phyloP scores from a whole-genome alignment of 2,797 vertebrate genomes.

The Poeciliopsis turneri region DNA sequence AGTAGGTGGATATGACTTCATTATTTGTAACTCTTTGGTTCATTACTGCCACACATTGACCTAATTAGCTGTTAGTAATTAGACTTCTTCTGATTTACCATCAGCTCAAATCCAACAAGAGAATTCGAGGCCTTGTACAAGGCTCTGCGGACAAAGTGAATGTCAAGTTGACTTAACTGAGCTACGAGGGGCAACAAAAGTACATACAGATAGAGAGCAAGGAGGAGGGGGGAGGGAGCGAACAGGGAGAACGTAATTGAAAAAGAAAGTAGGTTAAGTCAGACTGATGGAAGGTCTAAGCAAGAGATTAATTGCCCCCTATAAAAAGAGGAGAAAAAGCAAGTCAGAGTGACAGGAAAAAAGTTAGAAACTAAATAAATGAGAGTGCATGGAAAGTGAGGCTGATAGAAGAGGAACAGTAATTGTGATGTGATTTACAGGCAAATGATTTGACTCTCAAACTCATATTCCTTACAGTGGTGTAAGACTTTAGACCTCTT shows the following conservation, averaged over 20 bases:
- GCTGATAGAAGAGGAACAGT: slow-evolving; percentile 48
- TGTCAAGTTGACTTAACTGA: slow-evolving; percentile 65
- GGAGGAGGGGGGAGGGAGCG: slow-evolving; percentile 13
- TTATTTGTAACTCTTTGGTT: slow-evolving; percentile 53
- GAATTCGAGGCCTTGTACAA: slow-evolving; percentile 50
- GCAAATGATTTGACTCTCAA: slow-evolving; percentile 39
- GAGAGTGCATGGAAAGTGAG: slow-evolving; percentile 50
- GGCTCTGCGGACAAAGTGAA: slow-evolving; percentile 57
- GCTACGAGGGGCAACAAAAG: slow-evolving; percentile 49
- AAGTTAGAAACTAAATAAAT: slow-evolving; percentile 59
- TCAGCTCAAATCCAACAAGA: slow-evolving; percentile 51
- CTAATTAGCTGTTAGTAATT: slow-evolving; percentile 71
- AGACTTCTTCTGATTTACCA: slow-evolving; percentile 62
- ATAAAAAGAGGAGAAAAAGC: slow-evolving; percentile 46
- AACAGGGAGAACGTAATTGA: slow-evolving; percentile 52
- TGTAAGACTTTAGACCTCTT: slow-evolving; percentile 17
- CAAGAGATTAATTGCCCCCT: slow-evolving; percentile 76
- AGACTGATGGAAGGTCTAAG: slow-evolving; percentile 72
- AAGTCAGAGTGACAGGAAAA: slow-evolving; percentile 57
- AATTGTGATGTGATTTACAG: slow-evolving; percentile 67
- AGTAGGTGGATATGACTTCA: slow-evolving; percentile 49
- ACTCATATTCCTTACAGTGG: not conserved
- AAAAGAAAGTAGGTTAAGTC: slow-evolving; percentile 78
- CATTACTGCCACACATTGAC: slow-evolving; percentile 53
- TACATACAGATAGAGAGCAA: slow-evolving; percentile 19